Base-by-base conservation (phyloP, 2,888 invertebrate genomes). In the Pseudolycoriella hygida region DNA sequence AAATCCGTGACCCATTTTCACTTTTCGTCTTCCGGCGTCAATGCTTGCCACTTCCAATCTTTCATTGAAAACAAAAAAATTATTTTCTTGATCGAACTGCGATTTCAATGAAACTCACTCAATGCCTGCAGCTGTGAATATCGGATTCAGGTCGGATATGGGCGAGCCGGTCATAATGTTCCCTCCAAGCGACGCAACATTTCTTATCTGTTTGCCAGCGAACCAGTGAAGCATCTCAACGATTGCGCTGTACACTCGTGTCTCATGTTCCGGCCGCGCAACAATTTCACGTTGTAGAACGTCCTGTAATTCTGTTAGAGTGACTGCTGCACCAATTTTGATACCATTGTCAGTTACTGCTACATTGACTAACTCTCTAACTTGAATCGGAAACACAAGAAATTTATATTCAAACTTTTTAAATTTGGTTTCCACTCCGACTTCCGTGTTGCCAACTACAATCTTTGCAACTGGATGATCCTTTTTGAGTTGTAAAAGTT, bases 131-230 rank as follows among this genome's bases (percentile, higher is more conserved):
- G 94, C 88, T 71, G 90, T 76, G 48, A 94, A 73, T 52, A 96
- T 77, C 0, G 94, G 94, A 65, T 90, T 90, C 57, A 96, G 71
- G 66, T 97, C 96, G 0, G 94, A 93, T 59, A 96, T 94, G 0
- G 96, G 94, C 65, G 93, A 93, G 14, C 88, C 87, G 0, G 93
- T 93, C 69, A 93, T 80, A 50, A 96, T 84, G 62, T 96, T 94
- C 19, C 96, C 94, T 30, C 85, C 90, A 25, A 96, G 67, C 12
- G 87, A 80, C 42, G 92, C 93, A 12, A 90, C 90, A 64, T 93
- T 96, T 50, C 96, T 72, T 42, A 96, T 87, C 69, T 96, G 96
- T 57, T 80, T 85, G 5, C 94, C 93, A 42, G 92, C 96, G 70
- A 96, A 96, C 80, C 85, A 90, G 59, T 88, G 78, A 19, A 96